Percentiles rank a stretch among this genome's conserved stretches.
Conservation (phyloP, 2,888 invertebrate species). For the Xylophagus ater region DNA sequence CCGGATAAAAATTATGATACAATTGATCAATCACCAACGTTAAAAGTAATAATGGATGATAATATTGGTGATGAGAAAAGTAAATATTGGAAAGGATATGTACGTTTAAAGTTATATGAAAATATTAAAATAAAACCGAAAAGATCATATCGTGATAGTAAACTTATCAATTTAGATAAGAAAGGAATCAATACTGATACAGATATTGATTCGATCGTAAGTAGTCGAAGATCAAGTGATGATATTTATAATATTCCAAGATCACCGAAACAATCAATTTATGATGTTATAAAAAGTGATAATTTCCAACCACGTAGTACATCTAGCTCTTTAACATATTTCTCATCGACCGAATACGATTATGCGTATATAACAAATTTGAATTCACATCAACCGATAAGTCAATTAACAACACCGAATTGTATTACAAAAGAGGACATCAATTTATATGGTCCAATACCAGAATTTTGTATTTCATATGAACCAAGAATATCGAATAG, state of each 20-base stretch:
- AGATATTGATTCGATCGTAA: too few species aligned
- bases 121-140: too few species aligned
- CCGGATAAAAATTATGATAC: constrained; percentile 45
- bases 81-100: constrained; percentile 11
- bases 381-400: constrained; percentile 47
- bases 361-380: constrained; percentile 51
- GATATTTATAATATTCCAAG: too few species aligned
- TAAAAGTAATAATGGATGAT: constrained; percentile 49
- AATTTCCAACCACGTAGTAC: too few species aligned
- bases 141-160: too few species aligned
- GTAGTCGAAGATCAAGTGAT: too few species aligned
- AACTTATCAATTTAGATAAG: too few species aligned
- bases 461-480: constrained; percentile 29
- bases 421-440: background rate
- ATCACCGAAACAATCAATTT: too few species aligned
- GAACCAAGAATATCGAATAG: constrained; percentile 25
- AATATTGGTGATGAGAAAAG: constrained; percentile 20
- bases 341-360: constrained; percentile 28
- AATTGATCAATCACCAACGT: constrained; percentile 44
- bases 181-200: too few species aligned
- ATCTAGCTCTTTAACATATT: constrained; percentile 10
- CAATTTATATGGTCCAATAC: constrained; percentile 22
- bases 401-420: constrained; percentile 24
- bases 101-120: constrained; percentile 11
- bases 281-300: too few species aligned